Evolutionary conservation across 2,113 vertebrate species (phyloP), one percentile per base, ranked within the genome.

Genomic region (Panthera uncia): DNA sequence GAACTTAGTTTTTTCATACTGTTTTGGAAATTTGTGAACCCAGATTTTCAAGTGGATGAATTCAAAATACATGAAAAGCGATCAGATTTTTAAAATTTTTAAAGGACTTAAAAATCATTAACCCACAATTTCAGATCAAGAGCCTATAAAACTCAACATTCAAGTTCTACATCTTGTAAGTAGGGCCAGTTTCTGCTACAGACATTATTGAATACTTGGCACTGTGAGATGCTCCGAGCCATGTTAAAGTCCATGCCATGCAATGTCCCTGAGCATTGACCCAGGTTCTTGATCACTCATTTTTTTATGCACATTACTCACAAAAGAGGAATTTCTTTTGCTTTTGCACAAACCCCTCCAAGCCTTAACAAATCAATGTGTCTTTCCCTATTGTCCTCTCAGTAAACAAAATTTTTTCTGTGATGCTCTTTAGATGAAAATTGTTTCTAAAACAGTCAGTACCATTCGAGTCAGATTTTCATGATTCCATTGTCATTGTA

Each of bases 321-420:
- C 78, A 94, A 97, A 96, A 94, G 66, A 94, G 83, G 57, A 97
- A 52, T 21, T 14, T 0, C 74, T 13, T 81, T 81, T 81, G 83
- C 23, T 93, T 95, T 96, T 86, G 81, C 38, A 69, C 87, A 57
- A 96, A 95, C 52, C 63, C 73, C 19, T 83, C 12, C 88, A 80
- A 63, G 21, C 38, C 97, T 85, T 97, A 96, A 97, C 74, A 97
- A 97, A 91, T 88, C 48, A 95, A 55, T 11, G 92, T 96, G 96
- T 94, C 83, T 83, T 92, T 87, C 52, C 45, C 89, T 94, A 55
- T 71, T 91, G 38, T 95, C 23, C 84, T 96, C 68, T 96, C 79
- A 93, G 63, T 95, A 98, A 98, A 97, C 89, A 98, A 84, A 61
- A 96, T 94, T 98, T 98, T 97, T 96, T 87, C 79, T 96, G 7